phyloP scores from a whole-genome alignment of 2,888 invertebrate species.

The Matsumyia berberina region DNA sequence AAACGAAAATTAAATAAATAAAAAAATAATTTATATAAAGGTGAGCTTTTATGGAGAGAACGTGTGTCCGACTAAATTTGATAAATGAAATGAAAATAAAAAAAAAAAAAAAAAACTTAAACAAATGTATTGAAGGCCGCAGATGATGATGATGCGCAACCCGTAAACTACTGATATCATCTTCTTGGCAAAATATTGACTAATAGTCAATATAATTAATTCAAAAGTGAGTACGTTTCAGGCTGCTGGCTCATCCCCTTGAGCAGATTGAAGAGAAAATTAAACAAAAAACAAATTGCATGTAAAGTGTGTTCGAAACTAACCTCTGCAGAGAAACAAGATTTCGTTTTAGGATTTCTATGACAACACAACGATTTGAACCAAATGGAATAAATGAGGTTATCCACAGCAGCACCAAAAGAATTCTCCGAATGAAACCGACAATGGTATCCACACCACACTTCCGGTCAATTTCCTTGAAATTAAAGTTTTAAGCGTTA shows the following conservation, averaged over 20 bases:
- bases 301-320: background rate
- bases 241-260: background rate
- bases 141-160: constrained; percentile 3
- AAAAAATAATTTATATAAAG: constrained; percentile 1
- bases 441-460: too few relatives aligned
- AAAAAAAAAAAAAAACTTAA: background rate
- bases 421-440: too few relatives aligned
- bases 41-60: background rate
- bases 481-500: too few relatives aligned
- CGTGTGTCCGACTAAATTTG: background rate
- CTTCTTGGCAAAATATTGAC: background rate
- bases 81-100: constrained; percentile 13
- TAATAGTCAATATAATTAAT: constrained; percentile 16
- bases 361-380: too few relatives aligned
- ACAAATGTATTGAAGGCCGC: background rate
- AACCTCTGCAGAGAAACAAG: background rate
- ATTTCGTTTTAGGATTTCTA: too few relatives aligned
- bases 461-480: too few relatives aligned
- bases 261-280: background rate
- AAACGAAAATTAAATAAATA: constrained; percentile 23
- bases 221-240: background rate
- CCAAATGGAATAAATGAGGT: too few relatives aligned
- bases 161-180: background rate
- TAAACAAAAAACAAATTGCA: background rate
- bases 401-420: too few relatives aligned